These are phyloP conservation scores for Alauda arvensis DNA, from an alignment of 2,797 vertebrate genomes.

Conservation along the genomic window DNA sequence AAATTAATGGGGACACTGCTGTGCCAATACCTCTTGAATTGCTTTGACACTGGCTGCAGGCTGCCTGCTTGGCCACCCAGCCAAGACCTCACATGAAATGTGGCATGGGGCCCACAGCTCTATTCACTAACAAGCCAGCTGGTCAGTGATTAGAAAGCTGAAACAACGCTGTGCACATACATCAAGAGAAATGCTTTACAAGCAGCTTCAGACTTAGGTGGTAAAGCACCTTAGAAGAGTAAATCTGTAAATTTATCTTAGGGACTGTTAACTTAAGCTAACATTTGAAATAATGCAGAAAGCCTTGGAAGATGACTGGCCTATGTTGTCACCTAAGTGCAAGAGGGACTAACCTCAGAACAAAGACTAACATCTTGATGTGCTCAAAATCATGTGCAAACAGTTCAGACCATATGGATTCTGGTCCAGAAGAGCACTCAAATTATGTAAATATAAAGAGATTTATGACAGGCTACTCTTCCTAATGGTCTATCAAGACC, in stretches of 20 bases:
- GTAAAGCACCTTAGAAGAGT: constrained; percentile 42
- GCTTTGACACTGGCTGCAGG: constrained; percentile 79
- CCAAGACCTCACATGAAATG: constrained; percentile 98
- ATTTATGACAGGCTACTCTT: neutral
- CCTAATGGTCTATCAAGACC: constrained; percentile 4
- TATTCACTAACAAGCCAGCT: constrained; percentile 94
- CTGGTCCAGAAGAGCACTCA: neutral
- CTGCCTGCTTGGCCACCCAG: constrained; percentile 81
- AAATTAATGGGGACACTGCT: constrained; percentile 81
- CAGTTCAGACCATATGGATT: constrained; percentile 1
- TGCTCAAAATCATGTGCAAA: constrained; percentile 2
- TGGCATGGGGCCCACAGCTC: constrained; percentile 88
- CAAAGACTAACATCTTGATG: neutral
- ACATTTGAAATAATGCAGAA: neutral
- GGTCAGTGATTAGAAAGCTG: constrained; percentile 92
- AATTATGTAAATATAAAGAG: constrained; percentile 16
- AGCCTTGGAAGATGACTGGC: neutral
- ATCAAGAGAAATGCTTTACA: constrained; percentile 75
- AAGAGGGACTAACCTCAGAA: constrained; percentile 1
- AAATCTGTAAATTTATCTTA: constrained; percentile 38
- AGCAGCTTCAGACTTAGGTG: constrained; percentile 57
- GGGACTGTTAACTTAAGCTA: neutral
- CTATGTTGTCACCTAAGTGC: neutral
- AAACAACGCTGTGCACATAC: constrained; percentile 83
- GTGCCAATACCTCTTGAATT: constrained; percentile 82